Evolutionary conservation across 2,113 vertebrate species (phyloP), one percentile per base, ranked within the genome.

Genomic region (Lampris megalopsis): DNA sequence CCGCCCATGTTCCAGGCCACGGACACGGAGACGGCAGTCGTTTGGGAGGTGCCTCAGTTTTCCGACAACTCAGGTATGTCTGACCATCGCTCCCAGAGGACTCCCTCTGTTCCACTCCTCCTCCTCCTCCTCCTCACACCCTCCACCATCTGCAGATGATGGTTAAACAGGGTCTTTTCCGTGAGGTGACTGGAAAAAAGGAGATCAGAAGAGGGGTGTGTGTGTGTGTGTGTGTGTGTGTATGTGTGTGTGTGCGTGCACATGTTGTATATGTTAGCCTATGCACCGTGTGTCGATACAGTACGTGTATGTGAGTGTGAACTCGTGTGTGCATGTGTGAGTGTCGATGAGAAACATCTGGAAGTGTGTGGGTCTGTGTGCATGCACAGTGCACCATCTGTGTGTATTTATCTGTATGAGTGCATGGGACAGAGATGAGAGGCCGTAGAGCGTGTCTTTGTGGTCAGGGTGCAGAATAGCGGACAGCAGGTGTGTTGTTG

Each of bases 51-150:
- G 76, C 98, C 98, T 50, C 96, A 97, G 87, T 99, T 99, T 95
- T 99, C 98, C 62, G 98, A 99, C 93, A 99, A 99, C 88, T 99
- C 98, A 88, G 97, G 98, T 99, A 89, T 84, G 89, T 90, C 81
- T 79, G 78, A 74, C 5, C 1, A 10, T n/a, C 4, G 35, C 54
- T 72, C 79, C 73, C 76, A 80, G 67, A 73, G 58, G 37, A 40
- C 68, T 71, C 78, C 68, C 60, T 73, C 77, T 74, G 63, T 85
- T 88, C 85, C 79, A 75, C 68, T 58, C 35, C 9, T 9, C 36
- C 60, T 37, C 40, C 45, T 77, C 81, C 71, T 73, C 84, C 60
- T 3, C 13, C 37, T 36, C 37, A n/a, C 37, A 1, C 36, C n/a
- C 50, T 35, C 10, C 50, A 37, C n/a, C 11, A 8, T 11, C 5